phyloP scores from a whole-genome alignment of 2,888 invertebrate species.

The Microctonus brassicae region DNA sequence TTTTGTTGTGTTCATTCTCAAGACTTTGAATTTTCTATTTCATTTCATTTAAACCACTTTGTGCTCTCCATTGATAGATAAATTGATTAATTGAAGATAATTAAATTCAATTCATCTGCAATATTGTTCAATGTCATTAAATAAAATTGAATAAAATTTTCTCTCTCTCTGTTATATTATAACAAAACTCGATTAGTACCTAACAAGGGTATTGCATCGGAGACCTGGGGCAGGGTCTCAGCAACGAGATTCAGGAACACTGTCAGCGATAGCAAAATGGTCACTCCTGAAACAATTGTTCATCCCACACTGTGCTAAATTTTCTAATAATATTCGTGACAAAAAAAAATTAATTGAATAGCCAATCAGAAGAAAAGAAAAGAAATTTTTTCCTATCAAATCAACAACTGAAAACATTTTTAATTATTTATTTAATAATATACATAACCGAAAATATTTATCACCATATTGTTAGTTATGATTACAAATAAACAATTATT shows the following conservation, averaged over 20 bases:
- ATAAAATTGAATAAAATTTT: conserved; percentile 31
- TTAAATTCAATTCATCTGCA: neutral
- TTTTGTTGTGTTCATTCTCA: neutral
- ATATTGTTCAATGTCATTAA: conserved; percentile 11
- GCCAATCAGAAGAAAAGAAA: neutral
- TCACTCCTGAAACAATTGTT: conserved; percentile 91
- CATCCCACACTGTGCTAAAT: conserved; percentile 60
- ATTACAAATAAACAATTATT: too few species aligned
- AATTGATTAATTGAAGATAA: neutral
- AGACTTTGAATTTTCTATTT: neutral
- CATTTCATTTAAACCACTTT: neutral
- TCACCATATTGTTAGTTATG: too few species aligned
- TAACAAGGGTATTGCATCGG: conserved; percentile 99
- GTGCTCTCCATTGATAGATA: neutral
- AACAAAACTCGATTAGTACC: conserved; percentile 78
- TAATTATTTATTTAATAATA: too few species aligned
- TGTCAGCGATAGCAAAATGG: conserved; percentile 99
- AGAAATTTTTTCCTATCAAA: conserved; percentile 23
- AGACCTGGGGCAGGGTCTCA: conserved; percentile 99
- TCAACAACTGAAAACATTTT: too few species aligned
- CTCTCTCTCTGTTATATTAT: conserved; percentile 26
- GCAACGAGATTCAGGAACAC: conserved; percentile 99
- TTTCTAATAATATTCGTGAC: conserved; percentile 46
- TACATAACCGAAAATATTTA: too few species aligned
- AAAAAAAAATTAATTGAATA: neutral